phyloP scores from a whole-genome alignment of 2,113 vertebrate species.

The Channa argus region DNA sequence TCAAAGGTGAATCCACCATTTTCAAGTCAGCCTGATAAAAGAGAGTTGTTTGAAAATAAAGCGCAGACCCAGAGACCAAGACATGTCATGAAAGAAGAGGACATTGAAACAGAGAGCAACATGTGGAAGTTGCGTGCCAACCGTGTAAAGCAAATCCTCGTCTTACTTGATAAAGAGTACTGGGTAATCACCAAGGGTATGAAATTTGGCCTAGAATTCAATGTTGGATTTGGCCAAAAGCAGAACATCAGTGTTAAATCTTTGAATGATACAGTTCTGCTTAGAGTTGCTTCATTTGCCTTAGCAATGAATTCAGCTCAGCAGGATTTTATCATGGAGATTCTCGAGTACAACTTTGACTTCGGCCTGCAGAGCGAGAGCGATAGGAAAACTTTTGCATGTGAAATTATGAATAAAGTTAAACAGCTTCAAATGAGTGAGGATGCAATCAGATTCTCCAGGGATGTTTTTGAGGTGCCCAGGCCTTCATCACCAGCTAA shows the following conservation, averaged over 20 bases:
- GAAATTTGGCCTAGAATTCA: slow-evolving; percentile 17
- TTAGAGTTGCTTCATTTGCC: slow-evolving; percentile 42
- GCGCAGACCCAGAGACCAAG: background rate
- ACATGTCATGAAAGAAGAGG: slow-evolving; percentile 13
- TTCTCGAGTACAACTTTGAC: slow-evolving; percentile 54
- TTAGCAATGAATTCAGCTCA: slow-evolving; percentile 42
- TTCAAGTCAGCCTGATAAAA: slow-evolving; percentile 8
- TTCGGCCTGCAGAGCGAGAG: background rate
- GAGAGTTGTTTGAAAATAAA: background rate
- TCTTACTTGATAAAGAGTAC: background rate
- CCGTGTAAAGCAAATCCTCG: slow-evolving; percentile 26
- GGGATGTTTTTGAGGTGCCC: slow-evolving; percentile 39
- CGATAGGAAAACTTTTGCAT: background rate
- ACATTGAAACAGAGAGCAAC: background rate
- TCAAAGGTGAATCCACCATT: background rate
- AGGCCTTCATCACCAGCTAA: too few species aligned
- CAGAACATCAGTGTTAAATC: slow-evolving; percentile 16
- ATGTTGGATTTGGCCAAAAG: slow-evolving; percentile 46
- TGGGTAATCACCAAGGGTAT: background rate
- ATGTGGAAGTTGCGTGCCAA: slow-evolving; percentile 45
- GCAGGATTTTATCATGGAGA: slow-evolving; percentile 46
- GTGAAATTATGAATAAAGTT: slow-evolving; percentile 24
- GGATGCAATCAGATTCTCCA: slow-evolving; percentile 23
- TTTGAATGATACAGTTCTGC: background rate
- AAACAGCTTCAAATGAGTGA: slow-evolving; percentile 17